Evolutionary conservation across 2,888 invertebrate species (phyloP), one percentile per base, ranked within the genome.

Genomic region (Agrotis exclamationis): DNA sequence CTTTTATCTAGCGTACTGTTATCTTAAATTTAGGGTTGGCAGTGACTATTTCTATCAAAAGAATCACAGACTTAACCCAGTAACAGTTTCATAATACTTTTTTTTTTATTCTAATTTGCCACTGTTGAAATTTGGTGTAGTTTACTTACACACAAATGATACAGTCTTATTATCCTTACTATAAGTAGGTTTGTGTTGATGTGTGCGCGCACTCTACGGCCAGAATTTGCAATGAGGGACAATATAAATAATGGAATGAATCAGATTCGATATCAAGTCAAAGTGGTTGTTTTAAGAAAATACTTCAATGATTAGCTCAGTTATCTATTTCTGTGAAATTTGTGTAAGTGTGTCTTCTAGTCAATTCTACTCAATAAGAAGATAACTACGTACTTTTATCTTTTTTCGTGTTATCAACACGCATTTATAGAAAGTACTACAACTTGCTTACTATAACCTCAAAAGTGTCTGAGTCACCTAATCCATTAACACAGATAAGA

Each of bases 1-100:
- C 47, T 64, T 74, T 57, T 65, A 65, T 62, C 53, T 54, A 16
- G 44, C 18, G 20, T 62, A 73, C 77, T 64, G 69, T 74, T 64
- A 74, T 58, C 74, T 74, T 39, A 58, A 47, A 63, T 54, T 63
- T 39, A 74, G 58, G 69, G 78, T 39, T 73, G 57, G 6, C 72
- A 57, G 28, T n/a, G 20, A 39, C 39, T 39, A 39, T 39, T 39
- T 39, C 39, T 11, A 39, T 39, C 2, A 39, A 39, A 39, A 11
- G 39, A 39, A 39, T 39, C 11, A 33, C 9, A 33, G 9, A 39
- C 39, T 39, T 39, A 9, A 39, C 39, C 39, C 11, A 39, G 39
- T 33, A 11, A 39, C 39, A 39, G 39, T 9, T 39, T 39, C 33
- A 33, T 9, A 33, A 33, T 33, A 39, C 9, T 11, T 11, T 39